A percentile compares a stretch with the other conserved stretches of the same genome.
Evolutionary conservation across 2,113 vertebrate species (phyloP).

Genomic region (Zosterops lateralis): DNA sequence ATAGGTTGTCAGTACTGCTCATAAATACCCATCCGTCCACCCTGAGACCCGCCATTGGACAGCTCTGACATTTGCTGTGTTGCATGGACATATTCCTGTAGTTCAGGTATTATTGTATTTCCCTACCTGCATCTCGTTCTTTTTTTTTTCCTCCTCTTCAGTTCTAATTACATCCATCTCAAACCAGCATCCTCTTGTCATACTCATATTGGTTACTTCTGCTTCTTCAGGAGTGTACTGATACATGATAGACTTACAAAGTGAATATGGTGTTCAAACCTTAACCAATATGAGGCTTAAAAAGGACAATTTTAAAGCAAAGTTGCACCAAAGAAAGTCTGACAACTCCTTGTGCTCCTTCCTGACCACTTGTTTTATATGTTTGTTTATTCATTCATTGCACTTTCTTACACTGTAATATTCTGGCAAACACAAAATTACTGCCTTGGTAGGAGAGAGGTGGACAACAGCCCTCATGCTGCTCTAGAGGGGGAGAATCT

Average conservation of each 20-base stretch:
- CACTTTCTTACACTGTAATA: neutral
- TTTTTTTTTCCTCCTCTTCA: slow-evolving; percentile 52
- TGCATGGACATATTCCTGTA: slow-evolving; percentile 98
- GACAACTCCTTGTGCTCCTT: slow-evolving; percentile 63
- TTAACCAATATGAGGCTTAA: slow-evolving; percentile 74
- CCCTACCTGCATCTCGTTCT: slow-evolving; percentile 73
- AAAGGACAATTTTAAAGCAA: slow-evolving; percentile 43
- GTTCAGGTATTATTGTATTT: slow-evolving; percentile 90
- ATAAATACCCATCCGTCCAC: slow-evolving; percentile 98
- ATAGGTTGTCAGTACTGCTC: slow-evolving; percentile 98
- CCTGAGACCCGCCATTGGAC: slow-evolving; percentile 98
- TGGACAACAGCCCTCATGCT: neutral
- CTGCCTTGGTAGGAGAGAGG: neutral
- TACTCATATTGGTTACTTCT: slow-evolving; percentile 76
- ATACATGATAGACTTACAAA: slow-evolving; percentile 32
- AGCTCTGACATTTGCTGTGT: slow-evolving; percentile 97
- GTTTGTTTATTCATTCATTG: slow-evolving; percentile 61
- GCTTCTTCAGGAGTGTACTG: slow-evolving; percentile 61
- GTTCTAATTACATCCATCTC: slow-evolving; percentile 57
- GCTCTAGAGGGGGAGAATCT: neutral
- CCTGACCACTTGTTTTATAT: slow-evolving; percentile 57
- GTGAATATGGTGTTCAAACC: neutral
- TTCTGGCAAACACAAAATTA: neutral
- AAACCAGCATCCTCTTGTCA: slow-evolving; percentile 59
- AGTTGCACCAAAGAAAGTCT: slow-evolving; percentile 51